A percentile compares a stretch with the other conserved stretches of the same genome.
Evolutionary conservation across 2,113 vertebrate genomes (phyloP).

Genomic region (Saguinus midas): DNA sequence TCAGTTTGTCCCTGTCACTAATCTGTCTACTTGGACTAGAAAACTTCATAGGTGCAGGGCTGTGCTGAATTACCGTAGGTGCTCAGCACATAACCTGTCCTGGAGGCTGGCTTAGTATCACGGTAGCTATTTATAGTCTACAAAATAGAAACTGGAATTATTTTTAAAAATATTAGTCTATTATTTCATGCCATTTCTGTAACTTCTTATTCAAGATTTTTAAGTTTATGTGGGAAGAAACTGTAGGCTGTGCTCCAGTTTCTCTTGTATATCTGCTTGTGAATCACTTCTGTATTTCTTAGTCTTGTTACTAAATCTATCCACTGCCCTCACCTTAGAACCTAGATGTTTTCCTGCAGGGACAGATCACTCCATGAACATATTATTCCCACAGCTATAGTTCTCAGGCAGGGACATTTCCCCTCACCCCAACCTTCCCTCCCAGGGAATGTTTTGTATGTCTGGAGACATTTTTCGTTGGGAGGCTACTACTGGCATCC

Average conservation of each 20-base stretch:
- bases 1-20: neutral
- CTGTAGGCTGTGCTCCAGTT: neutral
- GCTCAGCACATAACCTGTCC: neutral
- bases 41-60: neutral
- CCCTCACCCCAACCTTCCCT: neutral
- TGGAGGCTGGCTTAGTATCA: neutral
- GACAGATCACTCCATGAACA: neutral
- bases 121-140: neutral
- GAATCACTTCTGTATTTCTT: neutral
- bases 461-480: neutral
- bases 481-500: neutral
- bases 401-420: neutral
- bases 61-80: neutral
- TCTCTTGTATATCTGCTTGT: neutral
- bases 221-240: neutral
- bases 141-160: neutral
- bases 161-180: neutral
- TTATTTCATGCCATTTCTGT: neutral
- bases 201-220: neutral
- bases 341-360: neutral
- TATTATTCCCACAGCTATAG: neutral
- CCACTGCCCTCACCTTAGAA: neutral
- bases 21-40: neutral
- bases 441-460: neutral
- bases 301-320: neutral